Conservation (phyloP, 2,888 invertebrate species). For the Drosophila pegasa region DNA sequence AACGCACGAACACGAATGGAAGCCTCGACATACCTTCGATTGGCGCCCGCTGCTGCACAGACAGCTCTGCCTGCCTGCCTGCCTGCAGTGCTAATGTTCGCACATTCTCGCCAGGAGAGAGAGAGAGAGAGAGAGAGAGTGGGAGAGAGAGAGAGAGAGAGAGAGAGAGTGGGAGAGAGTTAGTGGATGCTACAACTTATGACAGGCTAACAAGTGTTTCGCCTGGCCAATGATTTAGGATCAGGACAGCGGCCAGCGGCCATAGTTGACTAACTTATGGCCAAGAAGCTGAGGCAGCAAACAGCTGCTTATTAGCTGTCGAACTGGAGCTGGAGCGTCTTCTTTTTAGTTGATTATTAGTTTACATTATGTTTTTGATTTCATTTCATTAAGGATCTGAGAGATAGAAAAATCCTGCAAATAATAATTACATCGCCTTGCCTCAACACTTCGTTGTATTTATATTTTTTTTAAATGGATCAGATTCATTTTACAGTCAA, state of each 20-base stretch:
- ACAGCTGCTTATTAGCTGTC: conserved; percentile 54
- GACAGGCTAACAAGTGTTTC: conserved; percentile 58
- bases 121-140: not conserved
- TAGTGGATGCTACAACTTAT: conserved; percentile 32
- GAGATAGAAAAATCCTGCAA: too few relatives aligned
- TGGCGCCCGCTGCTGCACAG: conserved; percentile 41
- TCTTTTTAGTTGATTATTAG: too few relatives aligned
- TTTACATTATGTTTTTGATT: too few relatives aligned
- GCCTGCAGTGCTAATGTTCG: conserved; percentile 72
- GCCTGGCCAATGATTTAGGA: conserved; percentile 51
- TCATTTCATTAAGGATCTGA: too few relatives aligned
- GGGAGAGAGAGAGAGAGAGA: not conserved
- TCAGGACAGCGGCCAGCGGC: conserved; percentile 15
- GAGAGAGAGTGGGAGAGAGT: too few relatives aligned
- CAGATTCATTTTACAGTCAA: too few relatives aligned
- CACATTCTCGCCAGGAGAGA: conserved; percentile 52
- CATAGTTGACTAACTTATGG: conserved; percentile 40
- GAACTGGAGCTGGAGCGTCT: too few relatives aligned
- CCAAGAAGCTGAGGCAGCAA: conserved; percentile 16
- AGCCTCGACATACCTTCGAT: conserved; percentile 43
- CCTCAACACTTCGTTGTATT: too few relatives aligned
- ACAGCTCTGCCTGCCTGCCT: conserved; percentile 49
- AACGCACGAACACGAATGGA: conserved; percentile 4
- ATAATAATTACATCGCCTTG: too few relatives aligned
- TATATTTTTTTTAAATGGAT: too few relatives aligned